Percentiles rank a stretch among this genome's conserved stretches.
Conservation (phyloP, 2,888 invertebrate genomes). For the Erpobdella octoculata region DNA sequence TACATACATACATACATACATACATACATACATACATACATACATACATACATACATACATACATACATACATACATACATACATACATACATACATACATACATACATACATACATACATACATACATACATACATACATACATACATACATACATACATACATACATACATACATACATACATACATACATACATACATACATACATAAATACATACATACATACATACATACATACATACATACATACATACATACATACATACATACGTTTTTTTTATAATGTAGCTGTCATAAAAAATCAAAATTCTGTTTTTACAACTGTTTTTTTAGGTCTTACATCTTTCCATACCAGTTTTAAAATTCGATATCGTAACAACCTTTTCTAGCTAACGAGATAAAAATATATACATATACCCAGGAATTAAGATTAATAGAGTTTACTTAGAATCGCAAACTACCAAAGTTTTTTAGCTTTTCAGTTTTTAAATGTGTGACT, state of each 20-base stretch:
- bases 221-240: constrained; percentile 1
- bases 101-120: constrained; percentile 13
- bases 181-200: constrained; percentile 1
- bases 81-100: constrained; percentile 12
- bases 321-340: too few relatives aligned
- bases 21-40: constrained; percentile 29
- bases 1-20: constrained; percentile 22
- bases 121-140: constrained; percentile 13
- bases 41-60: constrained; percentile 30
- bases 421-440: too few relatives aligned
- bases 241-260: constrained; percentile 1
- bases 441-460: too few relatives aligned
- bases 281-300: too few relatives aligned
- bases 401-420: too few relatives aligned
- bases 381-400: too few relatives aligned
- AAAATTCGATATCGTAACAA: too few relatives aligned
- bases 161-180: neutral
- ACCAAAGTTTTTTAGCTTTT: too few relatives aligned
- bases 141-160: constrained; percentile 1
- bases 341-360: too few relatives aligned
- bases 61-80: constrained; percentile 27
- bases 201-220: too few relatives aligned
- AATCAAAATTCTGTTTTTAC: too few relatives aligned
- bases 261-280: neutral
- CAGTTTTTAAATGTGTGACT: too few relatives aligned